These are phyloP conservation scores for Beaufortia kweichowensis DNA, from an alignment of 2,113 vertebrate genomes.

Conservation along the genomic window DNA sequence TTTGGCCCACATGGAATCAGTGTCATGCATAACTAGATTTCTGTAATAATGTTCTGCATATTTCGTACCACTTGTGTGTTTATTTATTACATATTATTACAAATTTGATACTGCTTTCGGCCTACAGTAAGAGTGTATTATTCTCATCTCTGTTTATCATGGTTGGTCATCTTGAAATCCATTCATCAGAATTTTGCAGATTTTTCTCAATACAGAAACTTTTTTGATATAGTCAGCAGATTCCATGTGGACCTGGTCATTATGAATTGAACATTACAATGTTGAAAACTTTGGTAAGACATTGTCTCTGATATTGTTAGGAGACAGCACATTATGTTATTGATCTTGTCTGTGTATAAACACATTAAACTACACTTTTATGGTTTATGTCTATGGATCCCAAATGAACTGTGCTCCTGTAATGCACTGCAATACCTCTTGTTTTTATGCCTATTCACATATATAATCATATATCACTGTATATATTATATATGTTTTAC, in stretches of 20 bases:
- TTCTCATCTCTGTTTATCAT: background rate
- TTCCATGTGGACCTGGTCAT: constrained; percentile 13
- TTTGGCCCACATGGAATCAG: background rate
- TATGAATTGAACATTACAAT: background rate
- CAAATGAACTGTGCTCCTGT: constrained; percentile 60
- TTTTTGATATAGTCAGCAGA: too few relatives aligned
- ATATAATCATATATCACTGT: constrained; percentile 74
- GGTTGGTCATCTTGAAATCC: background rate
- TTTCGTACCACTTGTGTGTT: too few relatives aligned
- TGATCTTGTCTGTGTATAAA: background rate
- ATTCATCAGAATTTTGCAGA: background rate
- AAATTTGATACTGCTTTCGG: background rate
- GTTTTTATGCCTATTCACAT: constrained; percentile 62
- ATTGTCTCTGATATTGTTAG: background rate
- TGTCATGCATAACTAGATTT: too few relatives aligned
- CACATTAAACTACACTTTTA: background rate
- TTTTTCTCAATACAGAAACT: too few relatives aligned
- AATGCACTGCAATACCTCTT: constrained; percentile 74
- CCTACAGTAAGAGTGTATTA: background rate
- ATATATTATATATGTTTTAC: constrained; percentile 77
- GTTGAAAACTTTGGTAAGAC: background rate
- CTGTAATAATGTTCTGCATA: too few relatives aligned
- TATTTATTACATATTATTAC: too few relatives aligned
- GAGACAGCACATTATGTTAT: constrained; percentile 55
- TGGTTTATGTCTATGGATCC: constrained; percentile 12